A percentile compares a stretch with the other conserved stretches of the same genome.
Conservation (phyloP, 2,113 vertebrate species). For the Psammodynastes pulverulentus region DNA sequence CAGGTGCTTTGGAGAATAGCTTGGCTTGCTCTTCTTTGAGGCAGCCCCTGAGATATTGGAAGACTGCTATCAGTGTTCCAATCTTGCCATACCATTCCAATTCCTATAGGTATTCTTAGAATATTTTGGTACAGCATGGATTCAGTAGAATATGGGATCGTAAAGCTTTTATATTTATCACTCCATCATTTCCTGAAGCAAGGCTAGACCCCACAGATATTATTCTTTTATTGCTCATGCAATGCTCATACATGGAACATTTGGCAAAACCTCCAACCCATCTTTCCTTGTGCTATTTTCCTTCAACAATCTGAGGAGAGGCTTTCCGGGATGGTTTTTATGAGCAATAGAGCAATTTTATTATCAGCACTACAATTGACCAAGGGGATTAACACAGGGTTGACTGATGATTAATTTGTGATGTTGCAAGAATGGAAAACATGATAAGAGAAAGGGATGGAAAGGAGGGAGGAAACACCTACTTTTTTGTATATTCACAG, state of each 20-base stretch:
- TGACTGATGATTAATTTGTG: background rate
- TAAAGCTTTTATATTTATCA: background rate
- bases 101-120: background rate
- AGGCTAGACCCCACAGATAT: background rate
- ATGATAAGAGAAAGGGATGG: background rate
- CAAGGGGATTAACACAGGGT: background rate
- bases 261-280: background rate
- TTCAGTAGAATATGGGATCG: background rate
- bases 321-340: background rate
- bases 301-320: background rate
- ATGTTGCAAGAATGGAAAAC: background rate
- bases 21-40: too few relatives aligned
- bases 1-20: too few relatives aligned
- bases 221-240: background rate
- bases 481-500: background rate
- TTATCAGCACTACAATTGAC: background rate
- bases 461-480: background rate
- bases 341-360: background rate
- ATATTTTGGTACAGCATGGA: background rate
- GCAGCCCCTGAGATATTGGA: too few relatives aligned
- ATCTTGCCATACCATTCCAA: background rate
- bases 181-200: background rate
- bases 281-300: background rate
- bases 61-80: too few relatives aligned
- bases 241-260: background rate